Conservation (phyloP, 2,113 vertebrate genomes). For the Trogon surrucura region DNA sequence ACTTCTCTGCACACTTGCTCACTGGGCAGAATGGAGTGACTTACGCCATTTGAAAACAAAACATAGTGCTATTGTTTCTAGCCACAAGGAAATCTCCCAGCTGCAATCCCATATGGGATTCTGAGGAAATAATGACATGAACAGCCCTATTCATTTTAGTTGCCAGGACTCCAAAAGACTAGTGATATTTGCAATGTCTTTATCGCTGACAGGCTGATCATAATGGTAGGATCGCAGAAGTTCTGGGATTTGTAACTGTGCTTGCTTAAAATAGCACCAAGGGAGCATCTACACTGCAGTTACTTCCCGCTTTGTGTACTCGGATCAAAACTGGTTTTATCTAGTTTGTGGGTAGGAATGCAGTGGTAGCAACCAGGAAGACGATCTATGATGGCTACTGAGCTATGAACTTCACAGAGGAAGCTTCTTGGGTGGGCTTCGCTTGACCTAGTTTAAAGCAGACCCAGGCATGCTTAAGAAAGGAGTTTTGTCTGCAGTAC, state of each 20-base stretch:
- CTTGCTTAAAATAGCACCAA: constrained; percentile 36
- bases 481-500: constrained; percentile 40
- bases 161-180: background rate
- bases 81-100: constrained; percentile 33
- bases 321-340: constrained; percentile 52
- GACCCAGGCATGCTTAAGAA: constrained; percentile 3
- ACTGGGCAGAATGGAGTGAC: background rate
- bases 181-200: background rate
- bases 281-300: background rate
- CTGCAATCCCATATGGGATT: constrained; percentile 7
- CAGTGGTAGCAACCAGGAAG: background rate
- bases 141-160: constrained; percentile 21
- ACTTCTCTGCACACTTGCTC: background rate
- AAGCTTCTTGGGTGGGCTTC: constrained; percentile 57
- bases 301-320: background rate
- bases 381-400: background rate
- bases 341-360: background rate
- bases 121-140: constrained; percentile 39
- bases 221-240: background rate
- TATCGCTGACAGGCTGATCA: background rate
- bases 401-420: constrained; percentile 26
- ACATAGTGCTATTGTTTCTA: constrained; percentile 13
- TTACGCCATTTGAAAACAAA: constrained; percentile 38
- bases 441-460: constrained; percentile 38
- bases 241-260: background rate